A percentile compares a stretch with the other conserved stretches of the same genome.
These are phyloP conservation scores for Tretioscincus oriximinensis DNA, from an alignment of 2,113 vertebrate genomes.

Conservation along the genomic window DNA sequence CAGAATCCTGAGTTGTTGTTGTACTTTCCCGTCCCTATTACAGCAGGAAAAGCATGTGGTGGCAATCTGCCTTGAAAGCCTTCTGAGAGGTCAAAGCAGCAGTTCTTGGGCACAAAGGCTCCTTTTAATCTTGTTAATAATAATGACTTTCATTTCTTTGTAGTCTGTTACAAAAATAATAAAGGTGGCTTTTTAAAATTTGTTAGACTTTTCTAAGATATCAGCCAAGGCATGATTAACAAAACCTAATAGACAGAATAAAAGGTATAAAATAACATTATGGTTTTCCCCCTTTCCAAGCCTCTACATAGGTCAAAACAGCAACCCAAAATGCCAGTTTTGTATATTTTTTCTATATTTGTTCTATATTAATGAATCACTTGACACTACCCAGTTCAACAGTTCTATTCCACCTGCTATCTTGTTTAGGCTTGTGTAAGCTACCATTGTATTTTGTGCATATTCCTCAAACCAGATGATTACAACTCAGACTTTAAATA, in stretches of 20 bases:
- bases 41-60: conserved; percentile 21
- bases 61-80: conserved; percentile 48
- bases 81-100: conserved; percentile 44
- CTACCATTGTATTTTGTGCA: no score
- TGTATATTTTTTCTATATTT: no score
- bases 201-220: conserved; percentile 31
- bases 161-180: neutral
- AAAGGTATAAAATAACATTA: conserved; percentile 19
- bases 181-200: conserved; percentile 13
- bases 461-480: no score
- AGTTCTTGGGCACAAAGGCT: conserved; percentile 31
- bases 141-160: conserved; percentile 39
- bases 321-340: neutral
- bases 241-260: neutral
- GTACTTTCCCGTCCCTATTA: neutral
- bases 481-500: no score
- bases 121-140: conserved; percentile 50
- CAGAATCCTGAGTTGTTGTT: conserved; percentile 38
- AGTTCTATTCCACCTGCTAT: no score
- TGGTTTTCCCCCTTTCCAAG: conserved; percentile 24
- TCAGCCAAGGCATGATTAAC: conserved; percentile 22
- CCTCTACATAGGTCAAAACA: neutral
- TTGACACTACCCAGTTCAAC: neutral
- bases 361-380: neutral
- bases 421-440: no score